Conservation (phyloP, 2,113 vertebrate genomes). For the Pangasianodon gigas region DNA sequence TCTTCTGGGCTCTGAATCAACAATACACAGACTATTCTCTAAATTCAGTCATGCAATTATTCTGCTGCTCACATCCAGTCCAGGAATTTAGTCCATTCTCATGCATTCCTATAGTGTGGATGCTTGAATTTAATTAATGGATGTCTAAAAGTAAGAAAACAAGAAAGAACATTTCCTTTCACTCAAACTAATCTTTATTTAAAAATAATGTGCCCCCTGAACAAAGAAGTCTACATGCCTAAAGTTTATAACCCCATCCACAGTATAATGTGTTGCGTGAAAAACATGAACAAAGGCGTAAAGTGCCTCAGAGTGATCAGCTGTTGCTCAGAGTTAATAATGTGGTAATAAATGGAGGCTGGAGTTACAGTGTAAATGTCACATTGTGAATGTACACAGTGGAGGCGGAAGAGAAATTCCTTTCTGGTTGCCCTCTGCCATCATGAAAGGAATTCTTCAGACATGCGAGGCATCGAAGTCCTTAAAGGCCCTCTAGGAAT, state of each 20-base stretch:
- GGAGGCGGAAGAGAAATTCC: constrained; percentile 71
- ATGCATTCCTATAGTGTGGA: not conserved
- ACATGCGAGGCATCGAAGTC: constrained; percentile 51
- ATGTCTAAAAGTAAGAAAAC: not conserved
- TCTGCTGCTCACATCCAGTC: not conserved
- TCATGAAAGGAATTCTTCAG: constrained; percentile 47
- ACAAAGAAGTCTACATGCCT: not conserved
- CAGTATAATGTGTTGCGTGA: not conserved
- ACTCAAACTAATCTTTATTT: not conserved
- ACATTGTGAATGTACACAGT: constrained; percentile 67
- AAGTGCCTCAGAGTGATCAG: not conserved
- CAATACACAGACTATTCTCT: not conserved
- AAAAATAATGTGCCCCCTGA: not conserved
- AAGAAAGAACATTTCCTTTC: not conserved
- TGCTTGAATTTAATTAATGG: not conserved
- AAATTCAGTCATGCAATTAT: not conserved
- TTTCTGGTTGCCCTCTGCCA: constrained; percentile 60
- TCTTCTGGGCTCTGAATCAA: not conserved
- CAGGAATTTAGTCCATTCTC: not conserved
- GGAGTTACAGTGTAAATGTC: constrained; percentile 60
- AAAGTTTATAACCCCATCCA: not conserved
- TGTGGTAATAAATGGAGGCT: constrained; percentile 55
- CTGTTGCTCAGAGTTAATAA: constrained; percentile 36
- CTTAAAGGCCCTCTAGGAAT: constrained; percentile 54
- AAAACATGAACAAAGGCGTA: not conserved